Base-by-base conservation (phyloP, 2,797 vertebrate species). In the Lepilemur septentrionalis region DNA sequence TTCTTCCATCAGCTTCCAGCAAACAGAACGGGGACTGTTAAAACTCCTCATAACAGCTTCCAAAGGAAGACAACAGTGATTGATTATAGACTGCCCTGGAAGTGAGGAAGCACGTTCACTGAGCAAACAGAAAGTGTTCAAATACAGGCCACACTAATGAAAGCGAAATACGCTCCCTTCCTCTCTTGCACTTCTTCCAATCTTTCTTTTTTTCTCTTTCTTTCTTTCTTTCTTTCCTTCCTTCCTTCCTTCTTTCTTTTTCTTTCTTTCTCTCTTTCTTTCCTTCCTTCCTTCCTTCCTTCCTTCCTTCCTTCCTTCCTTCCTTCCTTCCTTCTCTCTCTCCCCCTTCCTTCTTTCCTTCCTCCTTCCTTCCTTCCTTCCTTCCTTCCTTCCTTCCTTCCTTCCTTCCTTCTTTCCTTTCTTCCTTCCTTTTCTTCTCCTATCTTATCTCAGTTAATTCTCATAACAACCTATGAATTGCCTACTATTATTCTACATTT, bases 31-130 rank as follows among this genome's bases (percentile, higher is more conserved):
- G 70, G 59, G 69, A 41, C 46, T 92, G 94, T 94, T 95, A 83
- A 89, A 97, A 93, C 89, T 87, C 94, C 94, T 96, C 96, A 82
- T 95, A 96, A 97, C 63, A 11, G 67, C 61, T 97, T 98, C 89
- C 89, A 67, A 28, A 82, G 94, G 83, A 89, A 92, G 92, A 72
- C 94, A 81, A 14, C 82, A 88, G 79, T 97, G 97, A 97, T 97
- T 93, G 96, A 95, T 97, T 89, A 87, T 25, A 85, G 90, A 87
- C 88, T 67, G 59, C 20, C 10, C 72, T n/a, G 59, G 69, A 79
- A 79, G 52, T 57, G 61, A 55, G 81, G 46, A 57, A 7, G 11
- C 67, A 13, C 0, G 7, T n/a, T 70, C 28, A 28, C 1, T 12
- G 89, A 82, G 76, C 55, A 30, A 12, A 46, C 3, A 14, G 61